These are phyloP conservation scores for Netelia fuscicornis DNA, from an alignment of 2,888 invertebrate genomes.

Conservation along the genomic window DNA sequence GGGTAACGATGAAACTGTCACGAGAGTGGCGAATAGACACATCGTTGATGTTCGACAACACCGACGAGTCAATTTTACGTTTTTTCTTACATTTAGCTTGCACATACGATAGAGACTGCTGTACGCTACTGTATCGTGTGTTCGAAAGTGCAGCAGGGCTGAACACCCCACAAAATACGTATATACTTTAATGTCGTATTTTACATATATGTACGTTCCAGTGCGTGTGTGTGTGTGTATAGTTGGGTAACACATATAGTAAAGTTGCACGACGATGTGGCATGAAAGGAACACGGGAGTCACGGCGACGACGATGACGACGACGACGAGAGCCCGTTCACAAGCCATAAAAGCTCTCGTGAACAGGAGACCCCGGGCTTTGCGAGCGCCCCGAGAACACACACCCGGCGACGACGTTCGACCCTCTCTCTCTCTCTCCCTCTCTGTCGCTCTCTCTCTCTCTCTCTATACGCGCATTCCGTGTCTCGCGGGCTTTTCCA, in stretches of 20 bases:
- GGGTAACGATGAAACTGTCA: too few species aligned
- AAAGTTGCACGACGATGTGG: constrained; percentile 30
- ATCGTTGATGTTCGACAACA: too few species aligned
- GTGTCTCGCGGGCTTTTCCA: constrained; percentile 54
- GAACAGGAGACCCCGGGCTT: constrained; percentile 53
- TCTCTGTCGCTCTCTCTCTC: background rate
- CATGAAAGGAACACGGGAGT: constrained; percentile 16
- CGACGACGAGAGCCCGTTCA: constrained; percentile 58
- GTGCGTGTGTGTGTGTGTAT: background rate
- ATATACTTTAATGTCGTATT: too few species aligned
- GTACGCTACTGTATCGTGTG: background rate
- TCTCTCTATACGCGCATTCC: constrained; percentile 47
- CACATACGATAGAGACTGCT: too few species aligned
- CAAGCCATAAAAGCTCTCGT: constrained; percentile 64
- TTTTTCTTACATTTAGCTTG: too few species aligned
- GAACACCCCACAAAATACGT: background rate
- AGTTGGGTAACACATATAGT: constrained; percentile 19
- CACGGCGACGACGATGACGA: constrained; percentile 37
- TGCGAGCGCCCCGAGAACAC: constrained; percentile 25
- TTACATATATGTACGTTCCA: background rate
- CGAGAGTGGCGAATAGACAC: too few species aligned
- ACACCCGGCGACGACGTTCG: constrained; percentile 31
- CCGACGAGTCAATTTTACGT: too few species aligned
- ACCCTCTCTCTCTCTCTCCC: constrained; percentile 43
- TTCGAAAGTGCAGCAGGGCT: constrained; percentile 2